Base-by-base conservation (phyloP, 2,113 vertebrate genomes). In the Pitta sordida region DNA sequence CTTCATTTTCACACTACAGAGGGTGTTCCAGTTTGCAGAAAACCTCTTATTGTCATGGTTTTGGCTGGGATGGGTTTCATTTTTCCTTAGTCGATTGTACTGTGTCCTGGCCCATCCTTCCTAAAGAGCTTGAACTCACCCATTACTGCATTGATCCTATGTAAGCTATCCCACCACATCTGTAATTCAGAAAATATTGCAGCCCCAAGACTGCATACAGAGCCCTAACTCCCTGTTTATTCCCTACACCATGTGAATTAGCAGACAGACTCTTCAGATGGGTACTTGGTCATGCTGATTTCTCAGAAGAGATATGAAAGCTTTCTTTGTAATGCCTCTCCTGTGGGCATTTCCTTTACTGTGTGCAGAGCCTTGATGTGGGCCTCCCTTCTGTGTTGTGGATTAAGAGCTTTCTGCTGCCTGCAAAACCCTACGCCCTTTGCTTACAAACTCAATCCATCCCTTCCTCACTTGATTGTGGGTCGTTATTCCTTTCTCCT, bases 221-320 rank as follows among this genome's bases (percentile, higher is more conserved):
- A 20, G 2, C 12, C 46, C 36, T 27, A 48, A 75, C 8, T 56
- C 5, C 46, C 52, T 79, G 39, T 3, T 23, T 79, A 6, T 9
- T 32, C 46, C 51, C 43, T 44, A 17, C 19, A 13, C 17, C 24
- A 3, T 0, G 0, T 18, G 15, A 19, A 58, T 21, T 51, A 67
- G n/a, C 58, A 75, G n/a, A n/a, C 21, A 62, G 23, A 22, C 14
- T 55, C 52, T 67, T 71, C 18, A 16, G 62, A 22, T 1, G 3
- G 51, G 21, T 19, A 51, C 32, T 21, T 15, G 15, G 20, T n/a
- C 32, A 9, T 3, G 5, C 13, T 36, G 24, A 58, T 41, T 68
- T 68, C 58, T 32, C 49, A 53, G 39, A 46, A 65, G 59, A 77
- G 9, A 6, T 18, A 30, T 2, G 8, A 84, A 84, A 87, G 11